Percentiles rank a stretch among this genome's conserved stretches.
Evolutionary conservation across 2,113 vertebrate genomes (phyloP).

Genomic region (Daphoenositta chrysoptera): DNA sequence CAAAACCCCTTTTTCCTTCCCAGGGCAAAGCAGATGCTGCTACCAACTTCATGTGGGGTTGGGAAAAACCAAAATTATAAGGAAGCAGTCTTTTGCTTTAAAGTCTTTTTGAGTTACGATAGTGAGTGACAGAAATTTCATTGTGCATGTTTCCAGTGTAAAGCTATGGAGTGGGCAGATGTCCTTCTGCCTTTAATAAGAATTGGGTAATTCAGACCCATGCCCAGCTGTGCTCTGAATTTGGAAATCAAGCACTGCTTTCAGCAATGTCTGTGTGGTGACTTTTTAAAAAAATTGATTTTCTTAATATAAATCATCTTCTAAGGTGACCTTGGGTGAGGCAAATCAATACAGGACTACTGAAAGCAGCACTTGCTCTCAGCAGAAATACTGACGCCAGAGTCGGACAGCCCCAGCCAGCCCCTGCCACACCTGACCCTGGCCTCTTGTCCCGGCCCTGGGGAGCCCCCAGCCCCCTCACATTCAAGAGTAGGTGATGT

Average conservation of each 20-base stretch:
- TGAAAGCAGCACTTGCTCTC: background rate
- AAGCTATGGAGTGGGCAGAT: background rate
- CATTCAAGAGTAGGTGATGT: accelerated
- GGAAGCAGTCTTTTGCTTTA: background rate
- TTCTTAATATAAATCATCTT: constrained; percentile 57
- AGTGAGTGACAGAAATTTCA: background rate
- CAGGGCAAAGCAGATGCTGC: background rate
- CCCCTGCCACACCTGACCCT: accelerated
- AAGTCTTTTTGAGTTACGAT: background rate
- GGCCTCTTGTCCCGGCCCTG: background rate
- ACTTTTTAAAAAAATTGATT: constrained; percentile 29
- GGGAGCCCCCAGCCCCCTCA: background rate
- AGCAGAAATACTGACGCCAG: background rate
- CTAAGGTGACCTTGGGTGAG: constrained; percentile 35
- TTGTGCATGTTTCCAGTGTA: background rate
- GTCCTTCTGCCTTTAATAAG: background rate
- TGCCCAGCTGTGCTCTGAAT: constrained; percentile 42
- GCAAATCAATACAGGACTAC: constrained; percentile 35
- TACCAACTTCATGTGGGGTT: background rate
- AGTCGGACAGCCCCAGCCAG: background rate
- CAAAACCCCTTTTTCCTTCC: background rate
- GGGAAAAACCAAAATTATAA: background rate
- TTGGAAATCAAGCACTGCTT: constrained; percentile 44
- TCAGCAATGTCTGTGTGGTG: too few relatives aligned
- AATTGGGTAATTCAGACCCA: background rate